Evolutionary conservation across 92 coral and sea anemone genomes (phyloP).

Genomic region (Epizoanthus fatuus): DNA sequence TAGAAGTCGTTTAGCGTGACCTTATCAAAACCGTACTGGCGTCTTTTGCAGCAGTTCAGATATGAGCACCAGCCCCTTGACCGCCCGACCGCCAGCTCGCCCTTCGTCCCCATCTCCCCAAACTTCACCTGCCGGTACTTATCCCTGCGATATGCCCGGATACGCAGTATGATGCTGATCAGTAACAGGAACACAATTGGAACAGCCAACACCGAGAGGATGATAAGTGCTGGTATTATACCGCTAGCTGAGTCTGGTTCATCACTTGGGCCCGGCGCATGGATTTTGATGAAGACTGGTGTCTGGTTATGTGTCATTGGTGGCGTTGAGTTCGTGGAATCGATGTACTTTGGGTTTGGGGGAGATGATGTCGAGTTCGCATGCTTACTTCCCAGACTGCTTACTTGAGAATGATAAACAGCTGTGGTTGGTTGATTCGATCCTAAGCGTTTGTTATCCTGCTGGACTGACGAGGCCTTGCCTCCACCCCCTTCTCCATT

Average conservation of each 20-base stretch:
- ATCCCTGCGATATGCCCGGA: conserved; percentile 89
- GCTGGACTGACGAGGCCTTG: background rate
- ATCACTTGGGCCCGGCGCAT: conserved; percentile 35
- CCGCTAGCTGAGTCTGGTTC: conserved; percentile 56
- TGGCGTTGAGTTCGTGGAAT: background rate
- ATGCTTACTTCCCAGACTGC: background rate
- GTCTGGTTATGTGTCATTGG: background rate
- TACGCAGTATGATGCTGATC: conserved; percentile 79
- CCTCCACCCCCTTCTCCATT: too few species aligned
- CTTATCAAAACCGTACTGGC: conserved; percentile 81
- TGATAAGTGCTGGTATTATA: conserved; percentile 83
- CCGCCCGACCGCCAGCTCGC: conserved; percentile 74
- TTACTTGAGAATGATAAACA: background rate
- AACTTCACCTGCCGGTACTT: conserved; percentile 58
- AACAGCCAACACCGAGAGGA: conserved; percentile 87
- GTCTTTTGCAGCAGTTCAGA: conserved; percentile 88
- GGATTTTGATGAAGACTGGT: conserved; percentile 16
- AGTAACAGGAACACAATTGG: conserved; percentile 86
- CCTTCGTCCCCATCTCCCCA: conserved; percentile 53
- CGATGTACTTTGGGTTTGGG: background rate
- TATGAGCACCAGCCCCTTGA: conserved; percentile 91
- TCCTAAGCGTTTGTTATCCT: background rate
- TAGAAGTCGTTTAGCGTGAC: conserved; percentile 89
- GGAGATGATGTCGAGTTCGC: background rate
- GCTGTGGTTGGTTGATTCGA: background rate